Conservation (phyloP, 2,113 vertebrate genomes). For the Pelecanus crispus region DNA sequence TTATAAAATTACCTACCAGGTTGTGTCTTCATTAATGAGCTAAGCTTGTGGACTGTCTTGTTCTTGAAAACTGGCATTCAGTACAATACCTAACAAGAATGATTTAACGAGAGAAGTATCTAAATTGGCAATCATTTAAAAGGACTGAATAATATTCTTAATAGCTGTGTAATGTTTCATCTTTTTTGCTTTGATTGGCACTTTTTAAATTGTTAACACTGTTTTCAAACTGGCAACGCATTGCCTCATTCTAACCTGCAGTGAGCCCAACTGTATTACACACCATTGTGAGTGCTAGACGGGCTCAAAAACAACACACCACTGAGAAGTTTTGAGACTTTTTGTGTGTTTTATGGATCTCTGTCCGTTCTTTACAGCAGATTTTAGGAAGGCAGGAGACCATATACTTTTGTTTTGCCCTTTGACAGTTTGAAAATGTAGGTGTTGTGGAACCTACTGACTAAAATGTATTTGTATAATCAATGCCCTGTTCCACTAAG, state of each 20-base stretch:
- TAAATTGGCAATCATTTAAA: constrained; percentile 47
- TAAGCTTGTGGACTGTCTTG: neutral
- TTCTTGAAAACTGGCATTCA: neutral
- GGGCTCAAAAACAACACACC: neutral
- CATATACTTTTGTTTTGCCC: neutral
- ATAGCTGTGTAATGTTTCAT: constrained; percentile 35
- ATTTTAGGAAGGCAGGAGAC: neutral
- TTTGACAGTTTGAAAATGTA: neutral
- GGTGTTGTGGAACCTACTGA: neutral
- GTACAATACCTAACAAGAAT: neutral
- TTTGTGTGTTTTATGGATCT: neutral
- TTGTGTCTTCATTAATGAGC: constrained; percentile 34
- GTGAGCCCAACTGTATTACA: neutral
- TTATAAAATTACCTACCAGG: constrained; percentile 4
- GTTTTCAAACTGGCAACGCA: constrained; percentile 46
- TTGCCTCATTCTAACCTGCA: constrained; percentile 47
- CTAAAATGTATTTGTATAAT: neutral
- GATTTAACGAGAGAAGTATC: constrained; percentile 17
- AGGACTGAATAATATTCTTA: constrained; percentile 35
- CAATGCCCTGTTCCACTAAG: neutral
- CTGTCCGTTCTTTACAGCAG: neutral
- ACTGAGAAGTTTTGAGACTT: neutral
- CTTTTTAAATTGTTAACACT: constrained; percentile 61
- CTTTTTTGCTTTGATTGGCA: constrained; percentile 22
- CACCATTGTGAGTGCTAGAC: accelerated